A percentile compares a stretch with the other conserved stretches of the same genome.
Conservation (phyloP, 1,140 invertebrate genomes). For the Drosophila orena region DNA sequence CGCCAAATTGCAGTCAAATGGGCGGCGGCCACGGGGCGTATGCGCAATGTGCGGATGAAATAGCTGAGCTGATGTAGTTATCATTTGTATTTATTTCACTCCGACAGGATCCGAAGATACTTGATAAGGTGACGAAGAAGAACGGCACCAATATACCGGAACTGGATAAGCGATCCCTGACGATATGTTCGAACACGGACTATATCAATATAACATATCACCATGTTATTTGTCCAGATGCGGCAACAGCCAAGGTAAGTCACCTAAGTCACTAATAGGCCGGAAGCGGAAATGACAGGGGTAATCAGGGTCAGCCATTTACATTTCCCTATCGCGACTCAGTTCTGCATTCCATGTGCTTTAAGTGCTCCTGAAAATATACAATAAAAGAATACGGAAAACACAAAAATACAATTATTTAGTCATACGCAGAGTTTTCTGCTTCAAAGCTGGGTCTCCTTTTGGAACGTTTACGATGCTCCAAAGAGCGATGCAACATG, state of each 20-base stretch:
- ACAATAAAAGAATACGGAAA: no score
- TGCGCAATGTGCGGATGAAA: slow-evolving; percentile 11
- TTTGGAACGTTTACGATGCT: no score
- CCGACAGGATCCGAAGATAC: slow-evolving; percentile 93
- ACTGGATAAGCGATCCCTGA: slow-evolving; percentile 97
- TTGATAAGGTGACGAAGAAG: slow-evolving; percentile 91
- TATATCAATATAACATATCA: slow-evolving; percentile 99
- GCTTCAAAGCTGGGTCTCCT: no score
- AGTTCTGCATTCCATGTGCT: neutral
- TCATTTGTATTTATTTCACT: slow-evolving; percentile 17
- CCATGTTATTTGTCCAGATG: slow-evolving; percentile 97
- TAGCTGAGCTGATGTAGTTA: neutral
- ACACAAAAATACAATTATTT: no score
- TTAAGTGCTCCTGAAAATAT: neutral
- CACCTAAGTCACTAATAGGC: neutral
- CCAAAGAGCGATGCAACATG: no score
- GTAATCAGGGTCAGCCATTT: neutral
- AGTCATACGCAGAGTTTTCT: no score
- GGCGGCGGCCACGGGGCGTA: slow-evolving; percentile 34
- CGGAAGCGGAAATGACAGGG: neutral
- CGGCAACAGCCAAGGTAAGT: slow-evolving; percentile 95
- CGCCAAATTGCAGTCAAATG: slow-evolving; percentile 64
- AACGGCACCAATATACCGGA: slow-evolving; percentile 89
- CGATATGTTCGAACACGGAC: slow-evolving; percentile 99
- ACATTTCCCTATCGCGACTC: neutral